Evolutionary conservation across 1,140 invertebrate genomes (phyloP), one percentile per base, ranked within the genome.

Genomic region (Psix sp.): DNA sequence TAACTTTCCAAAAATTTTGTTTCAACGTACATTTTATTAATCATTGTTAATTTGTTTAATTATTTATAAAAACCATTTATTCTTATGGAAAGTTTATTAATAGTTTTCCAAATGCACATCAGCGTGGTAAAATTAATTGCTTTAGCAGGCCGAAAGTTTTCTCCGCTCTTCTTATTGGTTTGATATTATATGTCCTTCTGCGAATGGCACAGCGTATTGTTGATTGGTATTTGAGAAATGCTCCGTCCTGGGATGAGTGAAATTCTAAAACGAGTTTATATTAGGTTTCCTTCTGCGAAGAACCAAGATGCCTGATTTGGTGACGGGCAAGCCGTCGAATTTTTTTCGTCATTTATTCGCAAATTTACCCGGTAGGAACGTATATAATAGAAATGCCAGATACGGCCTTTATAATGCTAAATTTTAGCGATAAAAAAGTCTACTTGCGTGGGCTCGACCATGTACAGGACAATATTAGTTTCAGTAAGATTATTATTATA

Each of bases 171-270:
- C n/a, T n/a, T 31, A 21, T 31, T 20, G 21, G 56, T 43, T 70
- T 35, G 40, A 60, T 70, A 62, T 62, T 48, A 42, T 49, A 42
- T 48, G 33, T 46, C 39, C 46, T 60, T 70, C 56, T 48, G 35
- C n/a, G 65, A 60, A 60, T 10, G 38, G 20, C n/a, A n/a, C 0
- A n/a, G 24, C 11, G 51, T 26, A 62, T 57, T 60, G 67, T 62
- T 49, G 67, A 71, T 71, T 62, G 57, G 67, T 21, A 71, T 71
- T 49, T 56, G 49, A 56, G 43, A 54, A 71, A 71, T 62, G 24
- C 39, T 21, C 15, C 14, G 29, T 0, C 42, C 71, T 46, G 74
- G 21, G 51, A 83, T 80, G 52, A 51, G 7, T 20, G 56, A 56
- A 70, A 70, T 70, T 62, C 56, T 40, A 11, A 45, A 54, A 51